phyloP scores from a whole-genome alignment of 2,888 invertebrate genomes.

The Sepioteuthis lessoniana region DNA sequence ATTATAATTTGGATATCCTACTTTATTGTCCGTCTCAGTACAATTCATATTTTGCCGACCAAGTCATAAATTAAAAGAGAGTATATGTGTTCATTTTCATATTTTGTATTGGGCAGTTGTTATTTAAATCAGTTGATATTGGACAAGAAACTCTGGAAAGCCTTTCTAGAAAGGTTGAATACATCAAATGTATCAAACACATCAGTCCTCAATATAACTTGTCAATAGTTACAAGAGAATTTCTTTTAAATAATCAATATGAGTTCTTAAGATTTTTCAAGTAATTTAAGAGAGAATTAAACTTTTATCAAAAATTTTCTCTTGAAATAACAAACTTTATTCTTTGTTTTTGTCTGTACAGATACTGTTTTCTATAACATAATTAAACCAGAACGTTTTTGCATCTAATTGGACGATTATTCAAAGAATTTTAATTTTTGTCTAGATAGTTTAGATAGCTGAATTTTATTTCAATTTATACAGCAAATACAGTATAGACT shows the following conservation, averaged over 20 bases:
- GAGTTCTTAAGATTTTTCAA: background rate
- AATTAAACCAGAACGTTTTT: background rate
- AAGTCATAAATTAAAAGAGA: background rate
- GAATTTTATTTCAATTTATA: background rate
- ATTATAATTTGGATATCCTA: background rate
- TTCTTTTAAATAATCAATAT: background rate
- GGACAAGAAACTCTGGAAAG: background rate
- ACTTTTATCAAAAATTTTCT: too few relatives aligned
- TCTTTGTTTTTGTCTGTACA: background rate
- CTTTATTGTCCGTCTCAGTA: background rate
- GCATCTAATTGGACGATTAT: too few relatives aligned
- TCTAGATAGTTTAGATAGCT: background rate
- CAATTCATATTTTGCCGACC: background rate
- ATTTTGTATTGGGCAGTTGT: background rate
- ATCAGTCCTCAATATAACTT: too few relatives aligned
- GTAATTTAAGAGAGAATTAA: too few relatives aligned
- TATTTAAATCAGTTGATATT: background rate
- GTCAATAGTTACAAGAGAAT: background rate
- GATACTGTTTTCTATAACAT: background rate
- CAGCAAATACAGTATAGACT: too few relatives aligned
- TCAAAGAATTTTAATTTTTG: background rate
- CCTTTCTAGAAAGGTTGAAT: too few relatives aligned
- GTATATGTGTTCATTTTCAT: background rate
- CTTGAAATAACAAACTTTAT: background rate
- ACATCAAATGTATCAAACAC: too few relatives aligned